phyloP scores from a whole-genome alignment of 2,888 invertebrate species.

The Drosophila acutilabella region DNA sequence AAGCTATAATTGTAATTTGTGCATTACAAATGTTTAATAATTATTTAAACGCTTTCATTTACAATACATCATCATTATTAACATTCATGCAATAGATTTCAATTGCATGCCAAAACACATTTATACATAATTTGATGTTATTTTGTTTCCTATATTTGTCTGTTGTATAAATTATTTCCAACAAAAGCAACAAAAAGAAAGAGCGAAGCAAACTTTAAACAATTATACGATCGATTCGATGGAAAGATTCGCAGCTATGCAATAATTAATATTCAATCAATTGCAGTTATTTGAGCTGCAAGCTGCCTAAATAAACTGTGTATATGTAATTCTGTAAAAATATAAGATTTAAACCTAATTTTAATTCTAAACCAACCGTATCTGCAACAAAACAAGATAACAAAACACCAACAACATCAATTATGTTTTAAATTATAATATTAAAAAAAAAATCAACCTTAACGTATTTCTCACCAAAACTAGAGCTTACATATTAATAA shows the following conservation, averaged over 20 bases:
- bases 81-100: conserved; percentile 32
- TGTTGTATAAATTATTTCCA: conserved; percentile 73
- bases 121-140: conserved; percentile 34
- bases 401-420: conserved; percentile 8
- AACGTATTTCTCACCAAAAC: conserved; percentile 75
- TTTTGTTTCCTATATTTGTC: conserved; percentile 59
- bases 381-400: conserved; percentile 9
- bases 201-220: conserved; percentile 32
- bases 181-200: conserved; percentile 13
- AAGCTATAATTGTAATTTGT: conserved; percentile 49
- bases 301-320: conserved; percentile 60
- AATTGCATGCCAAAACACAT: conserved; percentile 41
- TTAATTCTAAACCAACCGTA: conserved; percentile 29
- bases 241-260: conserved; percentile 20
- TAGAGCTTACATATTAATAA: conserved; percentile 67
- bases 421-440: conserved; percentile 28
- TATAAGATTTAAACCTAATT: conserved; percentile 54
- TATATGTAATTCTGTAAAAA: conserved; percentile 70
- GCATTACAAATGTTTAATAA: conserved; percentile 58
- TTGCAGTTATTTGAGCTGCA: conserved; percentile 47
- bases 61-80: conserved; percentile 25
- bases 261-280: conserved; percentile 31
- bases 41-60: conserved; percentile 53
- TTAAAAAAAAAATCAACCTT: conserved; percentile 45
- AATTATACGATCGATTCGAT: conserved; percentile 26